Conservation (phyloP, 2,113 vertebrate genomes). For the Oreotrochilus melanogaster region DNA sequence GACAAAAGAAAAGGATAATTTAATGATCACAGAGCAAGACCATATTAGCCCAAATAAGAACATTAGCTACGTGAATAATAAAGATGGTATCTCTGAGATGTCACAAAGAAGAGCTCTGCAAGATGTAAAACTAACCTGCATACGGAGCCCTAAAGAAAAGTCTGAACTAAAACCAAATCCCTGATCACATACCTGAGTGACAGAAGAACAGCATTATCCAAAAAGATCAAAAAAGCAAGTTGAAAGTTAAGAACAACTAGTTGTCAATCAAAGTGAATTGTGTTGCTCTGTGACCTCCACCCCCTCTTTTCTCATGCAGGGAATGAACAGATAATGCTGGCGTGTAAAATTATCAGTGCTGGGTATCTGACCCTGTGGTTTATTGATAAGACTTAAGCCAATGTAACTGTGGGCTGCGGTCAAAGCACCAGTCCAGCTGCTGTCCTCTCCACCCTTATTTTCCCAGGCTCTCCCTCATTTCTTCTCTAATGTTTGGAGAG, state of each 20-base stretch:
- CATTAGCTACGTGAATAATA: background rate
- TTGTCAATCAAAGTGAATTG: conserved; percentile 52
- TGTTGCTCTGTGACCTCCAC: conserved; percentile 65
- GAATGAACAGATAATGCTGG: conserved; percentile 57
- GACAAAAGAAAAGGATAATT: background rate
- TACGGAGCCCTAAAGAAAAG: background rate
- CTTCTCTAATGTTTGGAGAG: conserved; percentile 3
- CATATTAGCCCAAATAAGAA: background rate
- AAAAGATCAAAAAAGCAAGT: conserved; percentile 29
- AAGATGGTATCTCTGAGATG: background rate
- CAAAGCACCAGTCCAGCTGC: conserved; percentile 39
- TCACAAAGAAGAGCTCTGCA: background rate
- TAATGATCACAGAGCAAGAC: background rate
- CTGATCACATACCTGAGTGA: conserved; percentile 47
- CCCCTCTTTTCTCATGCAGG: conserved; percentile 65
- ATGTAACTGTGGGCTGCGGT: conserved; percentile 29
- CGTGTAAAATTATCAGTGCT: conserved; percentile 40
- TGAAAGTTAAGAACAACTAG: conserved; percentile 37
- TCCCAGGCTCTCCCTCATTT: conserved; percentile 62
- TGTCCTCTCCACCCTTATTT: conserved; percentile 61
- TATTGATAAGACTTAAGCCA: conserved; percentile 52
- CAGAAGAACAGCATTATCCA: conserved; percentile 13
- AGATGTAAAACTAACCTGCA: background rate
- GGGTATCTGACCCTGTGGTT: conserved; percentile 60
- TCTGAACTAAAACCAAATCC: conserved; percentile 27